Percentiles rank a stretch among this genome's conserved stretches.
These are phyloP conservation scores for Coilia nasus DNA, from an alignment of 2,797 vertebrate genomes.

Conservation along the genomic window DNA sequence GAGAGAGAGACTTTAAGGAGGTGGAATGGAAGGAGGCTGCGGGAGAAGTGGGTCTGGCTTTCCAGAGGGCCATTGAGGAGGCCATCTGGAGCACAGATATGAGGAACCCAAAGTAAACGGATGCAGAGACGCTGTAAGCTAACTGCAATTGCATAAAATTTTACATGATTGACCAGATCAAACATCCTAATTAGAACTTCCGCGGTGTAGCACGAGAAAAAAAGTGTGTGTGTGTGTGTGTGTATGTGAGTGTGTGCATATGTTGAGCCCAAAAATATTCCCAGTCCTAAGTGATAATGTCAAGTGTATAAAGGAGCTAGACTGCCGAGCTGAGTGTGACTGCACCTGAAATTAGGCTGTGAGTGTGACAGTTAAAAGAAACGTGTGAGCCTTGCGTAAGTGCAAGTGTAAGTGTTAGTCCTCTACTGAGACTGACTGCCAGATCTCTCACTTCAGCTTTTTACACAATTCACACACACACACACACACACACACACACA, in stretches of 20 bases:
- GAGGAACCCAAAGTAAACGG: neutral
- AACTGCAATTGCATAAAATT: conserved; percentile 1
- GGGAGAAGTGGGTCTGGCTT: conserved; percentile 17
- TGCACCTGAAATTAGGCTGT: neutral
- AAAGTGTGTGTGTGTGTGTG: conserved; percentile 12
- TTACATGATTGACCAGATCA: neutral
- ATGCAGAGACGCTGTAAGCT: neutral
- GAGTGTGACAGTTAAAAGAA: neutral
- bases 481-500: neutral
- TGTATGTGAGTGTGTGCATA: conserved; percentile 23
- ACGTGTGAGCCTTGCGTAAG: neutral
- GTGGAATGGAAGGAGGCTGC: neutral
- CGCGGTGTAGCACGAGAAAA: neutral
- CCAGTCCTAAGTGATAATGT: neutral
- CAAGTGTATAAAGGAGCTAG: neutral
- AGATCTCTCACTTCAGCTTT: neutral
- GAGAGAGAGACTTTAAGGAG: neutral
- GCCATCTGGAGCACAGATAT: neutral
- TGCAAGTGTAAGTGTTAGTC: neutral
- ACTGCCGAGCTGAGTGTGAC: neutral
- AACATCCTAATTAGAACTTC: neutral
- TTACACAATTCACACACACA: neutral
- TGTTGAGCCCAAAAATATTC: neutral
- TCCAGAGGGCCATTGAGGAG: conserved; percentile 12
- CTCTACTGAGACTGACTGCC: neutral